phyloP scores from a whole-genome alignment of 2,888 invertebrate species.

The Amblyjoppa proteus region DNA sequence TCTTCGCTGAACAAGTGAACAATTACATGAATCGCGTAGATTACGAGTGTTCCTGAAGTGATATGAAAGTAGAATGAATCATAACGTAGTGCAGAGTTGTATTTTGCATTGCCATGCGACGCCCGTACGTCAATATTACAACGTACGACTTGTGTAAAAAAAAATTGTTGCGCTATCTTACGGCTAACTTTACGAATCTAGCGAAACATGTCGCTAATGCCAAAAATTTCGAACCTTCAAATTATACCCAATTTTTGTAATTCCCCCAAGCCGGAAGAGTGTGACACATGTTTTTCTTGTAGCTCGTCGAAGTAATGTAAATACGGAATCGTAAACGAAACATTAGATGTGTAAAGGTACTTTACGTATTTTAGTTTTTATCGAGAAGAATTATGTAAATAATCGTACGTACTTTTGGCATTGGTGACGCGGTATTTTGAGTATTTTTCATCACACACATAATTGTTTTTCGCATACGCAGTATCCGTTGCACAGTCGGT shows the following conservation, averaged over 20 bases:
- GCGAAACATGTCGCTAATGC: neutral
- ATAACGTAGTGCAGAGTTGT: slow-evolving; percentile 8
- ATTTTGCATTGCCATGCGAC: slow-evolving; percentile 8
- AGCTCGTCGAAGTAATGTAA: neutral
- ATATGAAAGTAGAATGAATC: slow-evolving; percentile 33
- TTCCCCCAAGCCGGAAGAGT: neutral
- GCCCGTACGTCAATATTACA: neutral
- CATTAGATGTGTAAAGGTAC: neutral
- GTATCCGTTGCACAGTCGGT: neutral
- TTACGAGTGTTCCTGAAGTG: slow-evolving; percentile 25
- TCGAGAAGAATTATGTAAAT: neutral
- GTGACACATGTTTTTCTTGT: neutral
- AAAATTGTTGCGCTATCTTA: neutral
- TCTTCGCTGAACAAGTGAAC: slow-evolving; percentile 42
- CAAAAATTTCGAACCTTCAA: neutral
- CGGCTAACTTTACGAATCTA: neutral
- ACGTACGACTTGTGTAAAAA: neutral
- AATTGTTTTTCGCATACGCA: neutral
- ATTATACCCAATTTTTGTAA: neutral
- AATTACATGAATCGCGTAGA: neutral
- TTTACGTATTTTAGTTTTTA: slow-evolving; percentile 7
- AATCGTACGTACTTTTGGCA: slow-evolving; percentile 1
- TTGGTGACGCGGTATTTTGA: neutral
- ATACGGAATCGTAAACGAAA: neutral
- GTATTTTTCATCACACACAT: neutral